phyloP scores from a whole-genome alignment of 2,113 vertebrate genomes.

The Lipophrys pholis region DNA sequence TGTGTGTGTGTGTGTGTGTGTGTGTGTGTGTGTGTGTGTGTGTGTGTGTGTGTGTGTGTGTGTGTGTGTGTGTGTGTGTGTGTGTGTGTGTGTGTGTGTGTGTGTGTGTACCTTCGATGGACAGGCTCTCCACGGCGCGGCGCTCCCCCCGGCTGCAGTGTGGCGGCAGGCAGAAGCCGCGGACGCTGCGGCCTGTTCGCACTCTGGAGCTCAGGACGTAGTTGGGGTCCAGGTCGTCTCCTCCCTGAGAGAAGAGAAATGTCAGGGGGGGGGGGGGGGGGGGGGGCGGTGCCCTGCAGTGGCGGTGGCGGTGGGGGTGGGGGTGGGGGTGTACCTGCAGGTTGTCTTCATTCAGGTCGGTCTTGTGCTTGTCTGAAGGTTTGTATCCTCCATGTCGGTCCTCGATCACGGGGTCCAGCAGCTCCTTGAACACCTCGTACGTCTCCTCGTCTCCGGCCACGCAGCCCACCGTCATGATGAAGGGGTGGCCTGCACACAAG shows the following conservation, averaged over 20 bases:
- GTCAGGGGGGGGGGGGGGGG: constrained; percentile 1
- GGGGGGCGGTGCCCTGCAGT: neutral
- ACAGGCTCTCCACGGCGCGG: constrained; percentile 91
- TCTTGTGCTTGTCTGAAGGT: constrained; percentile 95
- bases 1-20: neutral
- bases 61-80: neutral
- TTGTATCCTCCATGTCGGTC: constrained; percentile 97
- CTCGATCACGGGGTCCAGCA: constrained; percentile 94
- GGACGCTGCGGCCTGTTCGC: constrained; percentile 94
- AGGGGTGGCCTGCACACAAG: constrained; percentile 89
- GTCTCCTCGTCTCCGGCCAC: constrained; percentile 96
- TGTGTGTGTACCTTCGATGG: constrained; percentile 87
- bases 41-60: neutral
- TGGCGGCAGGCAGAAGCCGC: constrained; percentile 94
- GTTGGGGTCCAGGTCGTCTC: constrained; percentile 94
- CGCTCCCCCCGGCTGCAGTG: constrained; percentile 97
- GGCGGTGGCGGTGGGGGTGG: neutral
- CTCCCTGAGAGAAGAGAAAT: constrained; percentile 84
- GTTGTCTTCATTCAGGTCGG: constrained; percentile 89
- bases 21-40: neutral
- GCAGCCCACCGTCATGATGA: constrained; percentile 96
- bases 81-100: neutral
- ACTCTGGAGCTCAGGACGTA: constrained; percentile 97
- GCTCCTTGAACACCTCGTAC: constrained; percentile 92
- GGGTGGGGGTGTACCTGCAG: constrained; percentile 86